Conservation (phyloP, 2,797 vertebrate genomes). For the Adrianichthys oophorus region DNA sequence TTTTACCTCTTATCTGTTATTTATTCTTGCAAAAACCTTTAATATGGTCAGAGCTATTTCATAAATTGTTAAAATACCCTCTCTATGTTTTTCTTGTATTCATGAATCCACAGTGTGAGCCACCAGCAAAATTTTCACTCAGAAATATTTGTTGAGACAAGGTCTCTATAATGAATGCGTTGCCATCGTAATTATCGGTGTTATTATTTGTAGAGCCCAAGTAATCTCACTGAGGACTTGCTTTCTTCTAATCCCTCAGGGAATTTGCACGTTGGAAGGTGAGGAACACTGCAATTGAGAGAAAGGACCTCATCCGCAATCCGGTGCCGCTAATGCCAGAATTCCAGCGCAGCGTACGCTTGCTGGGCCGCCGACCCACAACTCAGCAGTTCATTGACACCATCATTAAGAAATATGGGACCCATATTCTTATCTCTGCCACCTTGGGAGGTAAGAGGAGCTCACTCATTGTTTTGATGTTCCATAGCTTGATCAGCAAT, state of each 20-base stretch:
- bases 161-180: conserved; percentile 5
- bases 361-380: conserved; percentile 95
- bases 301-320: conserved; percentile 92
- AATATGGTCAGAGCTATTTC: conserved; percentile 4
- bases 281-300: conserved; percentile 98
- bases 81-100: conserved; percentile 1
- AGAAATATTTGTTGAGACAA: conserved; percentile 9
- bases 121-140: conserved; percentile 9
- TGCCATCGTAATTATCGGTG: conserved; percentile 4
- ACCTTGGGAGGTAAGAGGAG: conserved; percentile 92
- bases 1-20: conserved; percentile 5
- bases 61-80: background rate
- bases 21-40: conserved; percentile 2
- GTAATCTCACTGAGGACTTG: conserved; percentile 3
- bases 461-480: conserved; percentile 21
- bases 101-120: conserved; percentile 7
- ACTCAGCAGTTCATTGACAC: conserved; percentile 98
- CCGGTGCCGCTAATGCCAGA: conserved; percentile 97
- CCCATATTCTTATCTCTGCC: conserved; percentile 98
- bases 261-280: conserved; percentile 99
- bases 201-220: background rate
- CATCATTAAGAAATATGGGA: conserved; percentile 99
- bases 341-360: conserved; percentile 94
- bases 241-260: conserved; percentile 67
- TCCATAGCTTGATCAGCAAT: conserved; percentile 22